Conservation (phyloP, 2,888 invertebrate species). For the Fissipunctia ypsillon region DNA sequence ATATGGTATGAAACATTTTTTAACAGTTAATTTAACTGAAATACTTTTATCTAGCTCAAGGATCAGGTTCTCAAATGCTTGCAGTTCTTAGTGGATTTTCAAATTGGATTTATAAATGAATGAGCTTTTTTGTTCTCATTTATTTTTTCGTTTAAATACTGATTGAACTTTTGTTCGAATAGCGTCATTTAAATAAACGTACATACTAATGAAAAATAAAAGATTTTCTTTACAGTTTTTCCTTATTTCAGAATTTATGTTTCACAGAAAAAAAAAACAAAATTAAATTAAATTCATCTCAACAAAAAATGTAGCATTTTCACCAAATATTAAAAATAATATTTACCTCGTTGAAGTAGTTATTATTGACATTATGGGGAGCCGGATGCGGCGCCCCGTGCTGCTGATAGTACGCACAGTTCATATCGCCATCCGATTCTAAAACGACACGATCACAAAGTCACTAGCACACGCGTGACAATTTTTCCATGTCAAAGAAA, state of each 20-base stretch:
- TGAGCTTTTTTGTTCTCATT: not conserved
- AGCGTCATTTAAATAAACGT: not conserved
- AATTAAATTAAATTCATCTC: accelerated
- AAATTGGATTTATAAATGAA: conserved; percentile 6
- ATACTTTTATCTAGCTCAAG: not conserved
- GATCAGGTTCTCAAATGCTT: not conserved
- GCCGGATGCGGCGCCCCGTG: conserved; percentile 86
- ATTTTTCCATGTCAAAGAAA: conserved; percentile 83
- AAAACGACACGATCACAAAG: conserved; percentile 67
- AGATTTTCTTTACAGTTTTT: not conserved
- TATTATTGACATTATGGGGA: conserved; percentile 84
- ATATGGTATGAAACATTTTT: not conserved
- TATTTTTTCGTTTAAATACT: not conserved
- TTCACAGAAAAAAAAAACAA: not conserved
- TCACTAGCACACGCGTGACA: conserved; percentile 74
- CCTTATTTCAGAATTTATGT: too few species aligned
- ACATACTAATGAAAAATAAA: not conserved
- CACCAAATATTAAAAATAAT: conserved; percentile 28
- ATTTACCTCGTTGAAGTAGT: conserved; percentile 88
- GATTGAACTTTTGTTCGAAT: not conserved
- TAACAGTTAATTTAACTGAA: not conserved
- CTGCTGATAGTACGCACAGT: conserved; percentile 89
- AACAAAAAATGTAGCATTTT: not conserved
- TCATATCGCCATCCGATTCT: conserved; percentile 85
- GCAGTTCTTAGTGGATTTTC: not conserved